Percentiles rank a stretch among this genome's conserved stretches.
Evolutionary conservation across 2,797 vertebrate genomes (phyloP).

Genomic region (Danionella dracula): DNA sequence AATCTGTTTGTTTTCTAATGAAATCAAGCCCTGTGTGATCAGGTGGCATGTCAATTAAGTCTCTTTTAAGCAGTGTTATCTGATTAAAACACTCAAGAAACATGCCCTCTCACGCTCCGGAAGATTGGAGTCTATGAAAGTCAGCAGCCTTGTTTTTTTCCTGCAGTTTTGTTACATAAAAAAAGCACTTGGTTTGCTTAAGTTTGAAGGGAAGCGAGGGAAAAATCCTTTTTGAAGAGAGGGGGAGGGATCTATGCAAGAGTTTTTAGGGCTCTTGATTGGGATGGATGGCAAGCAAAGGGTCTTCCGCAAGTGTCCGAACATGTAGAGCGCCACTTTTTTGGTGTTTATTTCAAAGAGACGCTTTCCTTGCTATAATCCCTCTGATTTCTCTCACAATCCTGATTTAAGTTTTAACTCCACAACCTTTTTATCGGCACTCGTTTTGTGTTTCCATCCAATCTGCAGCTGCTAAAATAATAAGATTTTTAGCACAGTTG

Average conservation of each 20-base stretch:
- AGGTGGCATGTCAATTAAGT: constrained; percentile 19
- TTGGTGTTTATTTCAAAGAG: neutral
- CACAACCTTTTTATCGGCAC: too few species aligned
- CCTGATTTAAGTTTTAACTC: neutral
- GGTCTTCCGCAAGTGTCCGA: constrained; percentile 68
- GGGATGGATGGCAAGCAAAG: constrained; percentile 74
- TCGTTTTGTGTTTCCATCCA: neutral
- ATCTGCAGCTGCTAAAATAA: neutral
- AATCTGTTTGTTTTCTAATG: neutral
- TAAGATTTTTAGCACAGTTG: neutral
- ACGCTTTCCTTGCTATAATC: neutral
- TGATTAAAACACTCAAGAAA: constrained; percentile 14
- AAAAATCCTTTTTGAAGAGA: constrained; percentile 4
- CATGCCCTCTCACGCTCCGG: constrained; percentile 35
- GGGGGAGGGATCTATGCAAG: constrained; percentile 32
- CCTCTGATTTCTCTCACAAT: constrained; percentile 1
- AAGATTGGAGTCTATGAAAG: constrained; percentile 10
- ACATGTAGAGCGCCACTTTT: constrained; percentile 37
- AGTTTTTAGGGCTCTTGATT: constrained; percentile 41
- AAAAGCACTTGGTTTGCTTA: neutral
- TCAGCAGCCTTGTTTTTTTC: neutral
- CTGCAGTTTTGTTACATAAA: neutral
- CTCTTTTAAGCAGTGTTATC: constrained; percentile 21
- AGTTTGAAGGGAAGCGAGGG: neutral
- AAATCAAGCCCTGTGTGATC: constrained; percentile 7